phyloP scores from a whole-genome alignment of 2,797 vertebrate genomes.

The Thamnophis elegans region DNA sequence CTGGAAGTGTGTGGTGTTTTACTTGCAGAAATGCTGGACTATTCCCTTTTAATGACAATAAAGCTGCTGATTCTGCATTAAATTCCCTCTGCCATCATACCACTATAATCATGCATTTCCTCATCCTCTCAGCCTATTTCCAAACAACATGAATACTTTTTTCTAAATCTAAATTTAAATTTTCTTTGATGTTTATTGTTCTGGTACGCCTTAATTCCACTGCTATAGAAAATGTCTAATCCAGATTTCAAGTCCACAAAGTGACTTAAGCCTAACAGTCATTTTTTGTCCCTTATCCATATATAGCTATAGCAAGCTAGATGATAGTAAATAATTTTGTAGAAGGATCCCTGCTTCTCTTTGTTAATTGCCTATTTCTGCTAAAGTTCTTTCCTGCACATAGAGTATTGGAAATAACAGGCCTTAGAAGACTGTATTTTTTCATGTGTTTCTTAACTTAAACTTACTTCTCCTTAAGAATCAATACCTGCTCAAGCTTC shows the following conservation, averaged over 20 bases:
- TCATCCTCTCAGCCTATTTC: not conserved
- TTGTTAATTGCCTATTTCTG: not conserved
- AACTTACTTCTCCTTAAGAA: not conserved
- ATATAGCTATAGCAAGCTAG: not conserved
- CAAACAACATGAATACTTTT: not conserved
- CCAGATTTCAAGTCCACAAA: not conserved
- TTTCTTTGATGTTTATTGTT: not conserved
- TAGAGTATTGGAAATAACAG: not conserved
- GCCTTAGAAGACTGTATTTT: not conserved
- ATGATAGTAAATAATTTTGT: not conserved
- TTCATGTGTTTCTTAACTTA: not conserved
- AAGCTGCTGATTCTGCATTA: not conserved
- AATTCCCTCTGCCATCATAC: not conserved
- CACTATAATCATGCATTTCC: not conserved
- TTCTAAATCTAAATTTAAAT: not conserved
- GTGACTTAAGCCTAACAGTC: not conserved
- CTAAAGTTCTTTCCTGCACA: not conserved
- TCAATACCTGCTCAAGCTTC: not conserved
- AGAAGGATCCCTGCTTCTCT: not conserved
- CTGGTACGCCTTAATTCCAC: not conserved
- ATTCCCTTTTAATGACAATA: not conserved
- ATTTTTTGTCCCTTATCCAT: not conserved
- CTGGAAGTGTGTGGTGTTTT: not conserved
- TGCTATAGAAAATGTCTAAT: not conserved
- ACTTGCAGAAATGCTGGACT: not conserved